Conservation (phyloP, 2,113 vertebrate species). For the Thomomys bottae region DNA sequence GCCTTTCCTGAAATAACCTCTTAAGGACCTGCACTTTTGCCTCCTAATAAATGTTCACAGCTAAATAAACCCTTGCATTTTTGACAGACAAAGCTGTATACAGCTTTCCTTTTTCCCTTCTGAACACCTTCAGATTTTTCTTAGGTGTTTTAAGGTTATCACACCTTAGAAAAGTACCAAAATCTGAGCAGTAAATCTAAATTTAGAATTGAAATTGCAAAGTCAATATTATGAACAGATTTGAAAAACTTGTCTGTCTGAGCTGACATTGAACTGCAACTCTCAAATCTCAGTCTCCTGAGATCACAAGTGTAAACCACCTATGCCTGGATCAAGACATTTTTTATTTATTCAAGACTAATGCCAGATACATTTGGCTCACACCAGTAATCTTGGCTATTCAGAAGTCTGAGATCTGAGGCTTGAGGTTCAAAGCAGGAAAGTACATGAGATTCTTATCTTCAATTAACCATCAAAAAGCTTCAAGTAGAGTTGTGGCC, state of each 20-base stretch:
- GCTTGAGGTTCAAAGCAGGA: too few relatives aligned
- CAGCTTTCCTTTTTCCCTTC: not conserved
- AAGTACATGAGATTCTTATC: too few relatives aligned
- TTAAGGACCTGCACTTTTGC: slow-evolving; percentile 12
- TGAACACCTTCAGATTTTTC: slow-evolving; percentile 17
- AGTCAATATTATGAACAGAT: slow-evolving; percentile 3
- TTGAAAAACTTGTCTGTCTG: not conserved
- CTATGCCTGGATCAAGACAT: too few relatives aligned
- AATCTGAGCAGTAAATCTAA: slow-evolving; percentile 29
- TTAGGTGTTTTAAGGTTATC: slow-evolving; percentile 28
- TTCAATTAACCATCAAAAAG: too few relatives aligned
- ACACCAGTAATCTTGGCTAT: too few relatives aligned
- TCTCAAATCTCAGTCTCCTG: too few relatives aligned
- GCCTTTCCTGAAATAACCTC: slow-evolving; percentile 58
- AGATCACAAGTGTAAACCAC: too few relatives aligned
- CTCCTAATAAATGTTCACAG: not conserved
- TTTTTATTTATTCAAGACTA: too few relatives aligned
- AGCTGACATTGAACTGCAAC: too few relatives aligned
- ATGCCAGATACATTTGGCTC: too few relatives aligned
- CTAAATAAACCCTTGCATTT: slow-evolving; percentile 41
- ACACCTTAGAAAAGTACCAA: not conserved
- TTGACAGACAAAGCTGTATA: not conserved
- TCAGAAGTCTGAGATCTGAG: too few relatives aligned
- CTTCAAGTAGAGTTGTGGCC: too few relatives aligned
- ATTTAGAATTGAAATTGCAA: not conserved